Evolutionary conservation across 2,113 vertebrate genomes (phyloP), one percentile per base, ranked within the genome.

Genomic region (Hipposideros armiger): DNA sequence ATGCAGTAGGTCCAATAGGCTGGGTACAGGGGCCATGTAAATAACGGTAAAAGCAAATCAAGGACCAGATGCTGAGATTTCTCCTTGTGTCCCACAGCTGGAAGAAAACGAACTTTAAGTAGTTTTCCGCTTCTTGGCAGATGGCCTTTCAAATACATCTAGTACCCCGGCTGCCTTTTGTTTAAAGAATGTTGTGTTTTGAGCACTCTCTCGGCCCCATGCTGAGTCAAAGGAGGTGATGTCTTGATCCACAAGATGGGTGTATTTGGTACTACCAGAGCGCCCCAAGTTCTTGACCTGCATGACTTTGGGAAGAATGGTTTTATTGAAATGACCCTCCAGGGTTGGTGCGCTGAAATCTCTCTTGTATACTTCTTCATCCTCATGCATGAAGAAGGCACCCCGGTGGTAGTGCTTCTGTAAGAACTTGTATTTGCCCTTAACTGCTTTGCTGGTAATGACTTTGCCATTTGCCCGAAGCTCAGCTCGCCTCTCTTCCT

Each of bases 251-350:
- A 99, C 99, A 98, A 99, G 98, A 94, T 99, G 99, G 0, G 99
- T 99, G 97, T 99, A 99, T 97, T 99, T 99, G 0, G 99, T 99
- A 69, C 99, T 98, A 4, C 99, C 99, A 0, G 99, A 99, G 24
- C 99, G 99, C 13, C 99, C 99, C 1, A 99, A 99, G 98, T 99
- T 99, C 98, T 99, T 99, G 93, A 99, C 99, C 99, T 99, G 99
- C 99, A 99, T 99, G 97, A 99, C 99, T 99, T 99, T 99, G 72
- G 99, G 99, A 58, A 99, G 97, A 97, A 99, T 99, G 58, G 99
- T 99, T 98, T 99, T 99, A 98, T 99, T 99, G 98, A 99, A 99
- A 94, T 99, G 99, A 93, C 99, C 99, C 97, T 99, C 99, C 6
- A 99, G 98, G 24, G 99, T 99, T 0, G 99, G 99, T 7, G 99